Evolutionary conservation across 2,113 vertebrate species (phyloP), one percentile per base, ranked within the genome.

Genomic region (Sebastes fasciatus): DNA sequence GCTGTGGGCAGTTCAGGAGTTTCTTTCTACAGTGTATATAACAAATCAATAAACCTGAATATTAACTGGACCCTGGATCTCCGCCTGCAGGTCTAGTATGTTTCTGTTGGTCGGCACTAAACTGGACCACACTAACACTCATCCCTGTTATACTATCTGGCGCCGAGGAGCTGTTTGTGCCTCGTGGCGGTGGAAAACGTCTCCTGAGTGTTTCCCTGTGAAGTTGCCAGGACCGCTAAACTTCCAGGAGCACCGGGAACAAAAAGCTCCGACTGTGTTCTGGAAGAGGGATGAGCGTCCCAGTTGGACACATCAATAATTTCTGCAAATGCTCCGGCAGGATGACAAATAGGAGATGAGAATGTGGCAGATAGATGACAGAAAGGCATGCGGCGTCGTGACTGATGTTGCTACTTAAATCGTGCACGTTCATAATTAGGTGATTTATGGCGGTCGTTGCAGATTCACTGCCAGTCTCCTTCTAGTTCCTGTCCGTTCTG

Each of bases 361-460:
- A 93, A 92, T 67, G 89, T 89, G 86, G 89, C 88, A 91, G 92
- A 93, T 88, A 94, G 90, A 93, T 91, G 88, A 84, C 86, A 92
- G 86, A 92, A 79, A 88, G 80, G 90, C 85, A 84, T 45, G 73
- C 51, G 67, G 61, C 46, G 72, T 67, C 75, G 74, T 95, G 94
- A 95, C 91, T 92, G 94, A 95, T 95, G 94, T 91, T 86, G 83
- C 93, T 92, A 89, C 91, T 95, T 95, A 90, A 94, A 93, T 62
- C 40, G 45, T 63, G 86, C 84, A 46, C 86, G 87, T 91, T 94
- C 91, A 92, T 95, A 95, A 95, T 95, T 91, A 93, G 84, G 86
- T 95, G 95, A 95, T 95, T 94, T 94, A 95, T 95, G 94, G 87
- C 23, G 71, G 84, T 92, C 92, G 88, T 93, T 93, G 89, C 73